These are phyloP conservation scores for Eudorcas thomsonii DNA, from an alignment of 2,113 vertebrate species.

Conservation along the genomic window DNA sequence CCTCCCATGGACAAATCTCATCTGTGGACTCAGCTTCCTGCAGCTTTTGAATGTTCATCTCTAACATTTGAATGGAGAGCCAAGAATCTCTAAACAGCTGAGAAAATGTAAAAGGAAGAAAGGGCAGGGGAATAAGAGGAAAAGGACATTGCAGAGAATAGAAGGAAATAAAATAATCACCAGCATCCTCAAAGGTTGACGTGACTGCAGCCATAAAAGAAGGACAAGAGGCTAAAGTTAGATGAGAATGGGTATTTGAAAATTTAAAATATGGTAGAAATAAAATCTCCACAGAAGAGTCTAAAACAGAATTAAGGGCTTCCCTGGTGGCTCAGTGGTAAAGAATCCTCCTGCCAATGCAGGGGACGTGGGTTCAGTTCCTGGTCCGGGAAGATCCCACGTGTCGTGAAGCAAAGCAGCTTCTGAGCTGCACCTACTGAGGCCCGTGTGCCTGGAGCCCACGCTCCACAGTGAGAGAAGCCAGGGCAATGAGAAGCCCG, in stretches of 20 bases:
- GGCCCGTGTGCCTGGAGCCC: background rate
- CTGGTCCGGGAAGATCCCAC: background rate
- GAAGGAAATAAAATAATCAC: background rate
- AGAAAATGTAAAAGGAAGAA: background rate
- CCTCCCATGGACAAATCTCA: background rate
- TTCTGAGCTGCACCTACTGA: background rate
- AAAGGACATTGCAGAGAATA: background rate
- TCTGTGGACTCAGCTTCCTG: too few relatives aligned
- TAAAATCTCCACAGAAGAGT: background rate
- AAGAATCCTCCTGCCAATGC: background rate
- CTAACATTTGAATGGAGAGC: background rate
- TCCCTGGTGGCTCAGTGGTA: background rate
- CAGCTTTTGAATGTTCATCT: background rate
- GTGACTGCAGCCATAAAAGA: background rate
- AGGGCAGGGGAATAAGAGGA: background rate
- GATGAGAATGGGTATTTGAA: background rate
- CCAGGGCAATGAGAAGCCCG: background rate
- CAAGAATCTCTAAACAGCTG: background rate
- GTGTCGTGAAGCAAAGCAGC: background rate
- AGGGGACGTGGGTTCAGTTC: background rate
- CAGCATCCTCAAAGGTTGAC: background rate
- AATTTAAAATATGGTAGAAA: background rate
- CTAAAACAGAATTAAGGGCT: background rate
- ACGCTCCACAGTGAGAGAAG: accelerated
- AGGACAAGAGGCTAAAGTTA: background rate